Percentiles rank a stretch among this genome's conserved stretches.
phyloP scores from a whole-genome alignment of 2,797 vertebrate species.

The Neosilurus mollespiculum region DNA sequence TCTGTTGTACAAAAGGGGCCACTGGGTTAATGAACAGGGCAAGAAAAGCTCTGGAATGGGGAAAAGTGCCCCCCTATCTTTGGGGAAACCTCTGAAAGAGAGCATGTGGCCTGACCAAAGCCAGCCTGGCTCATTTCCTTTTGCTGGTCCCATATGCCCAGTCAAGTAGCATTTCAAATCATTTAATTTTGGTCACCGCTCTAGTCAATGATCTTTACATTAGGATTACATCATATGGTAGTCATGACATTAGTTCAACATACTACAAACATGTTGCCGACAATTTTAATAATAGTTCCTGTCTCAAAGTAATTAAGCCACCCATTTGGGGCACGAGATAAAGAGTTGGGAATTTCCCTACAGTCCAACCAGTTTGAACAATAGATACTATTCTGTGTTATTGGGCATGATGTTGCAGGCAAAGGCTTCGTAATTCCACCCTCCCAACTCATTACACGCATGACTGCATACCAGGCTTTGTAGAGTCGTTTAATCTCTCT shows the following conservation, averaged over 20 bases:
- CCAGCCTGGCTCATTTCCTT: not conserved
- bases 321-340: not conserved
- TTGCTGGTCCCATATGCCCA: slow-evolving; percentile 11
- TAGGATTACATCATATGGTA: slow-evolving; percentile 28
- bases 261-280: slow-evolving; percentile 21
- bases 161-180: slow-evolving; percentile 30
- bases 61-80: slow-evolving; percentile 29
- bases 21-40: slow-evolving; percentile 74
- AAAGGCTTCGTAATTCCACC: slow-evolving; percentile 14
- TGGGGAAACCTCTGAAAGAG: slow-evolving; percentile 34
- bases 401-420: not conserved
- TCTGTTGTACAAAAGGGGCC: slow-evolving; percentile 71
- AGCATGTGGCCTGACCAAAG: slow-evolving; percentile 22
- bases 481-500: not conserved
- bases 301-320: slow-evolving; percentile 17
- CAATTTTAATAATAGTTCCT: not conserved
- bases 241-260: slow-evolving; percentile 19
- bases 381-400: slow-evolving; percentile 11
- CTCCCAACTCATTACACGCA: slow-evolving; percentile 28
- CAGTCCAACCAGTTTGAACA: not conserved
- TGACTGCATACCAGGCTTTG: slow-evolving; percentile 19
- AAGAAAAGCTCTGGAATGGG: slow-evolving; percentile 50
- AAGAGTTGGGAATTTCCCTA: not conserved
- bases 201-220: not conserved
- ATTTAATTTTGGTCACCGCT: slow-evolving; percentile 30